Percentiles rank a stretch among this genome's conserved stretches.
phyloP scores from a whole-genome alignment of 1,140 invertebrate genomes.

The Calephelis virginiensis region DNA sequence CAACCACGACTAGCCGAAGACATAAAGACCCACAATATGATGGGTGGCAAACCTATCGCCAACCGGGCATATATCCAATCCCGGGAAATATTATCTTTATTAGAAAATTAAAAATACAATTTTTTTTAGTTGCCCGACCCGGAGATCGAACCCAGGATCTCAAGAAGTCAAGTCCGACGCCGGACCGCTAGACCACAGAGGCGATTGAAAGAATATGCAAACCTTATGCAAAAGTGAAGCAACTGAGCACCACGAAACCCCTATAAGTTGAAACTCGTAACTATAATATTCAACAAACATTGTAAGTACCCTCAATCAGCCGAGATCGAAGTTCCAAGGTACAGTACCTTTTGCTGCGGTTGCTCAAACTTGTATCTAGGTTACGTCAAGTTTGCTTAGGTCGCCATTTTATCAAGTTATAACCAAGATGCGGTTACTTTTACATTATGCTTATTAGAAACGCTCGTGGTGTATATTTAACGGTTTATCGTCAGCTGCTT shows the following conservation, averaged over 20 bases:
- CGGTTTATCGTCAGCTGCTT: not conserved
- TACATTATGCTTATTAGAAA: not conserved
- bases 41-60: too few relatives aligned
- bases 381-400: slow-evolving; percentile 19
- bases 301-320: slow-evolving; percentile 27
- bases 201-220: too few relatives aligned
- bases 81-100: too few relatives aligned
- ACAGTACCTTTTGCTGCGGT: slow-evolving; percentile 18
- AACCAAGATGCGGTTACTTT: not conserved
- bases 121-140: too few relatives aligned
- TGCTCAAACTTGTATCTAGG: slow-evolving; percentile 28
- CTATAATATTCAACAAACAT: slow-evolving; percentile 24
- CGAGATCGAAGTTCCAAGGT: slow-evolving; percentile 23
- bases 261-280: not conserved
- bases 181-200: too few relatives aligned
- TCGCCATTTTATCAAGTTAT: not conserved
- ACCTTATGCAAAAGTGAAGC: too few relatives aligned
- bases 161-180: too few relatives aligned
- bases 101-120: too few relatives aligned
- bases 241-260: not conserved
- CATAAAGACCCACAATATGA: too few relatives aligned
- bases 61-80: too few relatives aligned
- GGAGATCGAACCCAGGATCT: too few relatives aligned
- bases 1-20: too few relatives aligned
- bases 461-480: not conserved